phyloP scores from a whole-genome alignment of 2,888 invertebrate species.

The Elaeidobius kamerunicus region DNA sequence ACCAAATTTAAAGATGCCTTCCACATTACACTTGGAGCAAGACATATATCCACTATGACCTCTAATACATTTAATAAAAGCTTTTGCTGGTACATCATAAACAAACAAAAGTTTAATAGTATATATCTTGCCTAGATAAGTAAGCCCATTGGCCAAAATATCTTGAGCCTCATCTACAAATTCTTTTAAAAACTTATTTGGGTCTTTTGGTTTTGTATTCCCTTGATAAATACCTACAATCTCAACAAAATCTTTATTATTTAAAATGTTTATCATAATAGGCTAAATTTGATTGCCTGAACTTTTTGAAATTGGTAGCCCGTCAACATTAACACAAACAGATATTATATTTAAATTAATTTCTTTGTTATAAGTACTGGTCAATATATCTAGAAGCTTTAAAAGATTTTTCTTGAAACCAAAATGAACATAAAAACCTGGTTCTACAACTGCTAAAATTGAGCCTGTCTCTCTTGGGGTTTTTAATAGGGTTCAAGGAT shows the following conservation, averaged over 20 bases:
- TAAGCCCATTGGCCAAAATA: constrained; percentile 8
- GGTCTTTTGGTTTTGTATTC: constrained; percentile 12
- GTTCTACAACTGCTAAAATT: constrained; percentile 3
- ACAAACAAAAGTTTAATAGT: constrained; percentile 5
- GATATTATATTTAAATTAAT: not conserved
- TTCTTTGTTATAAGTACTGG: not conserved
- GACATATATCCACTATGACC: constrained; percentile 7
- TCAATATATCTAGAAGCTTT: not conserved
- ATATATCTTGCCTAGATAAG: not conserved
- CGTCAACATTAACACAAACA: constrained; percentile 12
- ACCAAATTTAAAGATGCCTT: not conserved
- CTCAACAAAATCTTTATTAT: constrained; percentile 9
- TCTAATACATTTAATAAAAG: constrained; percentile 14
- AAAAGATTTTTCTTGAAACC: constrained; percentile 2
- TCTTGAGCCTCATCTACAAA: constrained; percentile 7
- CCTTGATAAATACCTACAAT: constrained; percentile 9
- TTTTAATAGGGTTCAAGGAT: constrained; percentile 6
- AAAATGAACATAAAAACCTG: constrained; percentile 12
- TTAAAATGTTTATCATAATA: constrained; percentile 4
- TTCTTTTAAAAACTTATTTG: constrained; percentile 7
- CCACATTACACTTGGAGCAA: constrained; percentile 10
- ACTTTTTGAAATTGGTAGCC: constrained; percentile 14
- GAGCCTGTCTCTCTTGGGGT: constrained; percentile 10
- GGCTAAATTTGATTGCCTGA: constrained; percentile 14
- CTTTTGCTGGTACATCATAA: not conserved